Evolutionary conservation across 2,797 vertebrate species (phyloP).

Genomic region (Chrysolophus pictus): DNA sequence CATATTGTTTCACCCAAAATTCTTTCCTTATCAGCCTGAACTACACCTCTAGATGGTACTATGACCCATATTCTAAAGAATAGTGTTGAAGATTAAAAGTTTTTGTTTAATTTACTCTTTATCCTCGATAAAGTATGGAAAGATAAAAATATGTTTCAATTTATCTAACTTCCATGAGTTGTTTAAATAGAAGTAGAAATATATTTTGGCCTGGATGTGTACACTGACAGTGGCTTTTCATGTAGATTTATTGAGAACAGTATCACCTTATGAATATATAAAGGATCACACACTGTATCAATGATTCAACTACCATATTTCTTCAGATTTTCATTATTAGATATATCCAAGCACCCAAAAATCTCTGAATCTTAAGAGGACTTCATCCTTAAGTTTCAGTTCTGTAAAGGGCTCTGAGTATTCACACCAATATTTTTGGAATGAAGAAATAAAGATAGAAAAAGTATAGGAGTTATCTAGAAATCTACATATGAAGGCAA

Average conservation of each 20-base stretch:
- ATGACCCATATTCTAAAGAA: neutral
- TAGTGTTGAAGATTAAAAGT: neutral
- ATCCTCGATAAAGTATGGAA: neutral
- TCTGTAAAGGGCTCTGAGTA: neutral
- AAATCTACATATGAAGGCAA: neutral
- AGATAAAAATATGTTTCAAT: neutral
- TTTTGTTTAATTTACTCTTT: neutral
- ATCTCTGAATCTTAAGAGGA: neutral
- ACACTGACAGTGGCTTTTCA: neutral
- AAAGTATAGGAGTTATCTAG: neutral
- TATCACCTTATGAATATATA: neutral
- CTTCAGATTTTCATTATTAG: neutral
- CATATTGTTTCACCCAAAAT: neutral
- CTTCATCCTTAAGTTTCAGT: neutral
- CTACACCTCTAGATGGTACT: neutral
- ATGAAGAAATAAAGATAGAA: neutral
- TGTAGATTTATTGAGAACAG: neutral
- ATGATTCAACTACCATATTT: neutral
- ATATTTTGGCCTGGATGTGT: neutral
- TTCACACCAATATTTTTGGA: neutral
- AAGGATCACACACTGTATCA: neutral
- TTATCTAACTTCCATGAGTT: neutral
- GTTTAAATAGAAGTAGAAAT: neutral
- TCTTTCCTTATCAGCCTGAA: neutral
- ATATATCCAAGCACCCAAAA: neutral